Percentiles rank a stretch among this genome's conserved stretches.
phyloP scores from a whole-genome alignment of 2,113 vertebrate genomes.

The Corythaixoides concolor region DNA sequence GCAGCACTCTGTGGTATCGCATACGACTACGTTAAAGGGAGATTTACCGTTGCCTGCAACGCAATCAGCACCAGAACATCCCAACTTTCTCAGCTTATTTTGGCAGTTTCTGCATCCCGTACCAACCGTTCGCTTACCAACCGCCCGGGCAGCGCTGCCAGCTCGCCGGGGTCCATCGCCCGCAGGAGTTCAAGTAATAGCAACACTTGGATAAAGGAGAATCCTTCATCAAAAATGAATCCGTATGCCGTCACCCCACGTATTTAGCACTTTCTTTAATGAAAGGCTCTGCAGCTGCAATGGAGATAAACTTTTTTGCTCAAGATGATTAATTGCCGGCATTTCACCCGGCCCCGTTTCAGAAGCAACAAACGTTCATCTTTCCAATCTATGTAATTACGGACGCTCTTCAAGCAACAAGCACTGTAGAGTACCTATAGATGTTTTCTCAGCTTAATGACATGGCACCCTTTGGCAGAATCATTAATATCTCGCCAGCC shows the following conservation, averaged over 20 bases:
- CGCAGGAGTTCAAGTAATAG: neutral
- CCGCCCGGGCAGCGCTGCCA: neutral
- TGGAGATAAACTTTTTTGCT: neutral
- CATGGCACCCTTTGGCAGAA: neutral
- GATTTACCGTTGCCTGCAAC: neutral
- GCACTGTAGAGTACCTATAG: neutral
- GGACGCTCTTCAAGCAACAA: neutral
- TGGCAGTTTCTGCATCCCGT: neutral
- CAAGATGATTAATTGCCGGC: neutral
- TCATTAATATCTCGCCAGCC: neutral
- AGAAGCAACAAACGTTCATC: neutral
- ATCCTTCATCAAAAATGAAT: neutral
- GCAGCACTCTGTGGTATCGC: neutral
- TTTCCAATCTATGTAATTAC: neutral
- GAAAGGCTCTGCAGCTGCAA: neutral
- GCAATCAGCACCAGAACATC: neutral
- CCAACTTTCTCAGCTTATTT: neutral
- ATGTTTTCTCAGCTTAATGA: neutral
- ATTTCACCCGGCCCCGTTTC: neutral
- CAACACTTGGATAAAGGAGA: neutral
- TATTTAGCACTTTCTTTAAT: neutral
- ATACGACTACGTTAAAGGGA: neutral
- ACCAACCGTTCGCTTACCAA: neutral
- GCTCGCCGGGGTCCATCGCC: neutral
- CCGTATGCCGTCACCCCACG: accelerated